Evolutionary conservation across 2,888 invertebrate genomes (phyloP).

Genomic region (Diarsia brunnea): DNA sequence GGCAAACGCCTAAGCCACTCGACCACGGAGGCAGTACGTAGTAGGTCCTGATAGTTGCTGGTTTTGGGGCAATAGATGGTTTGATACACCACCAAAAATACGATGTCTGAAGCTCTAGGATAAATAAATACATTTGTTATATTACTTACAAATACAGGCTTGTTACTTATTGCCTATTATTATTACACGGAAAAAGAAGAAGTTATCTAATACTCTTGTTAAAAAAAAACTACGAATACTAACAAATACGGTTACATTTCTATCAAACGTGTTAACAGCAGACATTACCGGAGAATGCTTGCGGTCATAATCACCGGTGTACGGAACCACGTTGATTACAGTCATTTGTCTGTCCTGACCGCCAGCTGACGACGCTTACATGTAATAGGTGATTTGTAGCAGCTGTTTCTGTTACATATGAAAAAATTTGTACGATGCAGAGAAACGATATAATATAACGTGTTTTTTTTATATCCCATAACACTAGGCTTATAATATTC

Average conservation of each 20-base stretch:
- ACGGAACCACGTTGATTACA: constrained; percentile 31
- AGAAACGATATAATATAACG: no score
- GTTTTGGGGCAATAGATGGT: not conserved
- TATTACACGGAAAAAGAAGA: no score
- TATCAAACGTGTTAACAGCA: constrained; percentile 12
- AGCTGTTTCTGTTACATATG: not conserved
- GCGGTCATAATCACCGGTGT: constrained; percentile 3
- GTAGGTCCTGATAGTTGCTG: not conserved
- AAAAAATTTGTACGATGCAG: not conserved
- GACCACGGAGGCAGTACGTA: no score
- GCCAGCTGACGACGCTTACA: constrained; percentile 25
- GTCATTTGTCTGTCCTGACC: constrained; percentile 35
- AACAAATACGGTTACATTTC: not conserved
- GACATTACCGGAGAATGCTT: constrained; percentile 3
- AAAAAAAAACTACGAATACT: not conserved
- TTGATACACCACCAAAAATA: no score
- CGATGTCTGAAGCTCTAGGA: no score
- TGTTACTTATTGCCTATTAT: not conserved
- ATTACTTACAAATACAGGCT: not conserved
- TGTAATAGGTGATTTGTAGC: constrained; percentile 29
- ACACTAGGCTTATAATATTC: no score
- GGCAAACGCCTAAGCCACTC: no score
- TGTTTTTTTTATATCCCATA: no score
- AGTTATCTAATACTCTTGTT: no score
- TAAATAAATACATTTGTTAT: no score